Conservation (phyloP, 2,797 vertebrate genomes). For the Tapirus indicus region DNA sequence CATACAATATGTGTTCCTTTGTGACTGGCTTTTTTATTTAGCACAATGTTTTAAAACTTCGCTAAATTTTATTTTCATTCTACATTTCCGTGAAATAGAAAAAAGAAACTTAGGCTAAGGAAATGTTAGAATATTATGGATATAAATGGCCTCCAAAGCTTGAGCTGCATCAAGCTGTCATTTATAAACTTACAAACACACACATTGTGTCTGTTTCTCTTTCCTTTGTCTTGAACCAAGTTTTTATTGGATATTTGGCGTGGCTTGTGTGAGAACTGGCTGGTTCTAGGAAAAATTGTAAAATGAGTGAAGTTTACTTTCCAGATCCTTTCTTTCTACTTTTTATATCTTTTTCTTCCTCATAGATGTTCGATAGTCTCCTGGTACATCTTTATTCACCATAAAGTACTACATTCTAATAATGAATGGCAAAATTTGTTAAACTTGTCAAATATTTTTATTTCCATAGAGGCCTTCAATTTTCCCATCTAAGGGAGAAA, state of each 20-base stretch:
- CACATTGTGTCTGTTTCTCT: background rate
- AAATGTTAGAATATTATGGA: conserved; percentile 27
- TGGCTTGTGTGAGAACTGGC: background rate
- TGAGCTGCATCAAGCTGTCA: background rate
- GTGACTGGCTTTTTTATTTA: background rate
- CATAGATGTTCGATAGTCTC: background rate
- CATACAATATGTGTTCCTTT: background rate
- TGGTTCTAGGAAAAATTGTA: background rate
- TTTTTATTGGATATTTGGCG: conserved; percentile 50
- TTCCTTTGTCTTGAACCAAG: background rate
- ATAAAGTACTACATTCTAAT: background rate
- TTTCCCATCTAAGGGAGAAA: background rate
- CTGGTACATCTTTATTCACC: background rate
- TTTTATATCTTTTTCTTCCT: background rate
- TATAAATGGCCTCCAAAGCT: background rate
- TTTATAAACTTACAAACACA: conserved; percentile 51
- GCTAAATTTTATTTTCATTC: conserved; percentile 55
- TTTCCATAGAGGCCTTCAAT: background rate
- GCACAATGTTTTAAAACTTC: conserved; percentile 13
- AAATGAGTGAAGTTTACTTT: conserved; percentile 1
- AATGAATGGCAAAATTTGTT: background rate
- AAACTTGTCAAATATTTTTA: background rate
- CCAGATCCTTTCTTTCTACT: background rate
- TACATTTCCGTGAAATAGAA: conserved; percentile 49
- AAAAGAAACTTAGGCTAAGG: background rate